Evolutionary conservation across 2,113 vertebrate species (phyloP).

Genomic region (Chionodraco myersi): DNA sequence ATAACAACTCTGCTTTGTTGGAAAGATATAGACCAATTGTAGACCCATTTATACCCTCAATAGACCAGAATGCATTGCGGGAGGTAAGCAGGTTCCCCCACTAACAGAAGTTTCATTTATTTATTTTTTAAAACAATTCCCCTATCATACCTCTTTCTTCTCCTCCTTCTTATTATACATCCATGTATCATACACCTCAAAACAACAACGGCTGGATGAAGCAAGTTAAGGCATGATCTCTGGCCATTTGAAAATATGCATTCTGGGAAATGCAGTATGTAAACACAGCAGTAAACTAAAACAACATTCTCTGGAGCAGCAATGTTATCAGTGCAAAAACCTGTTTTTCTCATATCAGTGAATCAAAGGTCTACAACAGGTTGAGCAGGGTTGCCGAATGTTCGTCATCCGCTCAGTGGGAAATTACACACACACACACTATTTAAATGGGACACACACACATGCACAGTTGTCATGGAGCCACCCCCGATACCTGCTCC

Average conservation of each 20-base stretch:
- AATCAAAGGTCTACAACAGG: slow-evolving; percentile 41
- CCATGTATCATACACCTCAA: too few species aligned
- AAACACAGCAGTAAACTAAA: background rate
- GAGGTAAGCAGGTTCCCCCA: too few species aligned
- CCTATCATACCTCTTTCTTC: too few species aligned
- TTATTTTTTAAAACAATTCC: too few species aligned
- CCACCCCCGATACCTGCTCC: slow-evolving; percentile 62
- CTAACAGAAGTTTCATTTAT: too few species aligned
- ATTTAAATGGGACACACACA: slow-evolving; percentile 12
- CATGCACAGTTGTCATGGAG: slow-evolving; percentile 58
- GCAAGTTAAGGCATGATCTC: slow-evolving; percentile 4
- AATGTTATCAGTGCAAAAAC: background rate
- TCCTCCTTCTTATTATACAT: too few species aligned
- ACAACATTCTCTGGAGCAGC: background rate
- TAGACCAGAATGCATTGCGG: too few species aligned
- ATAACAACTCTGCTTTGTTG: too few species aligned
- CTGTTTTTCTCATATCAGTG: background rate
- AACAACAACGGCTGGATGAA: background rate
- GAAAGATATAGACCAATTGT: too few species aligned
- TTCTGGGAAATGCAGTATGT: slow-evolving; percentile 29
- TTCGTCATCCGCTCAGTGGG: slow-evolving; percentile 48
- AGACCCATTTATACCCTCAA: too few species aligned
- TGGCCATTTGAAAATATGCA: background rate
- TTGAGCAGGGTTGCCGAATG: slow-evolving; percentile 25
- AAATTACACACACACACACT: slow-evolving; percentile 1